These are phyloP conservation scores for Stercorarius parasiticus DNA, from an alignment of 2,113 vertebrate genomes.

Conservation along the genomic window DNA sequence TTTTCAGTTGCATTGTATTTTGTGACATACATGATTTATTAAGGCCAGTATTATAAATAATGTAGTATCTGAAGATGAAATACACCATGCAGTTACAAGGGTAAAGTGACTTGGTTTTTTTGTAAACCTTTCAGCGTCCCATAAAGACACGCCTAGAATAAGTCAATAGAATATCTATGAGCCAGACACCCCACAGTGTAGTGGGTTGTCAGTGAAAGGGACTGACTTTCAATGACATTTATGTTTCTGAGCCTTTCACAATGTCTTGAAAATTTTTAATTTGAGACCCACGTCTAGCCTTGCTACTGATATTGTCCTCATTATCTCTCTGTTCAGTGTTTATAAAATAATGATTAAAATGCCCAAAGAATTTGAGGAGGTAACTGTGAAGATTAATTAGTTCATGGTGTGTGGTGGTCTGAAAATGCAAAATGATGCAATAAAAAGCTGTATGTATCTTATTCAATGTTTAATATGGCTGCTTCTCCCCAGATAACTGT, in stretches of 20 bases:
- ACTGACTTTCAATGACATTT: neutral
- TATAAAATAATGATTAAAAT: neutral
- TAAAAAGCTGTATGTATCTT: neutral
- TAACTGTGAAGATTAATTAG: neutral
- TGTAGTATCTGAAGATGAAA: neutral
- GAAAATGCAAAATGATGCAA: neutral
- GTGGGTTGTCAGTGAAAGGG: neutral
- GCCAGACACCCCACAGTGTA: neutral
- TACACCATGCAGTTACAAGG: neutral
- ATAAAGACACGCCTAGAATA: neutral
- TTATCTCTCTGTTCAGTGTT: neutral
- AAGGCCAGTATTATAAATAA: neutral
- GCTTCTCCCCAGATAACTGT: neutral
- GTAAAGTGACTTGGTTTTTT: neutral
- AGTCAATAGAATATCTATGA: neutral
- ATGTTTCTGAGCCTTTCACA: neutral
- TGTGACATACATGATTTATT: neutral
- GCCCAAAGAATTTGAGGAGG: neutral
- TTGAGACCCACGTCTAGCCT: neutral
- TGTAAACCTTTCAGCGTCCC: neutral
- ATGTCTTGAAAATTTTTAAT: neutral
- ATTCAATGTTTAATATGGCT: neutral
- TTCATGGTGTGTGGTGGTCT: neutral
- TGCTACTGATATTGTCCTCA: neutral
- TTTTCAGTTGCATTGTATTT: neutral